Evolutionary conservation across 2,888 invertebrate genomes (phyloP), one percentile per base, ranked within the genome.

Genomic region (Emmelina monodactyla): DNA sequence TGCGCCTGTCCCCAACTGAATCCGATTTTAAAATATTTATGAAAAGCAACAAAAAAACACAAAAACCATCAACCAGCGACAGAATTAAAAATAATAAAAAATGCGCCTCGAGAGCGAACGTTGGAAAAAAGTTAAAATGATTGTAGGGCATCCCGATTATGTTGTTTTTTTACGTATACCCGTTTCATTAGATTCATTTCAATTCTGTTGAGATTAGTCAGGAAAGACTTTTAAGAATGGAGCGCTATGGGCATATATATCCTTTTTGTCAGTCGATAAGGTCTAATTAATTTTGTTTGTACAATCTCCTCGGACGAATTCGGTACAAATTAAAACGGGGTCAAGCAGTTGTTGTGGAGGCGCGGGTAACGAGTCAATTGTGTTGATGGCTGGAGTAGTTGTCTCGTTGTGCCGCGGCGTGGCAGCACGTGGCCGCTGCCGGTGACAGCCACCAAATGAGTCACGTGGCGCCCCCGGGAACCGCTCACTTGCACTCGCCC

Each of bases 1-100:
- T 61, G 58, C 73, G 78, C 59, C 54, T 70, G 76, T 76, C 78
- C 63, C 76, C 72, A 68, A 44, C 57, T 65, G 75, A 71, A 72
- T 73, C 72, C 71, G 75, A 76, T 78, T 78, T 71, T 72, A 73
- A 76, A 78, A 78, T 78, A 78, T 76, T 75, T 76, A 75, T 76
- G 75, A 75, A 72, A 73, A 72, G 62, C 63, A 62, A 62, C 65
- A 67, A 67, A 62, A 65, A 58, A 48, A 55, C 55, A 62, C 59
- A 62, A 56, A 58, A 51, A 50, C 50, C 52, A 53, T 54, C 63
- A 62, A 62, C 62, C 66, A 69, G 62, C 64, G 68, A 76, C 69
- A 68, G 70, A 68, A 69, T 71, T 64, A 71, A 70, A 75, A 73
- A 67, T 56, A 70, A 65, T 53, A 62, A 64, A 64, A 71, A 69